A percentile compares a stretch with the other conserved stretches of the same genome.
These are phyloP conservation scores for Capitella teleta DNA, from an alignment of 1,140 invertebrate species.

Conservation along the genomic window DNA sequence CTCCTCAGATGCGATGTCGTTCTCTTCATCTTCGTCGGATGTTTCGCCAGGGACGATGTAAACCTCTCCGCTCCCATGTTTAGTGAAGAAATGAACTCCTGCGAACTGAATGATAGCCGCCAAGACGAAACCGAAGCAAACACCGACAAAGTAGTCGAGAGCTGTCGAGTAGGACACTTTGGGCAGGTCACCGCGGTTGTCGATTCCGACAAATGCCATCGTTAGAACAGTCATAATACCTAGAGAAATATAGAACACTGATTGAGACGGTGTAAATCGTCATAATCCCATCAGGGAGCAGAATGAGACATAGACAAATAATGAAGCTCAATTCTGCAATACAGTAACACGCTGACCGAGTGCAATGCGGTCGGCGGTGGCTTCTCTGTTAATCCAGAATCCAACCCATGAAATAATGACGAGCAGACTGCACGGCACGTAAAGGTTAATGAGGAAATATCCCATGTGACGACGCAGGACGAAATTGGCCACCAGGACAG, in stretches of 20 bases:
- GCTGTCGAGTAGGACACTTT: conserved; percentile 79
- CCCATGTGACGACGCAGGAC: conserved; percentile 35
- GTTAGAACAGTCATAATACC: conserved; percentile 78
- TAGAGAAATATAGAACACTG: conserved; percentile 39
- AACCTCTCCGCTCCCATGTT: conserved; percentile 69
- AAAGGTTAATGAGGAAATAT: conserved; percentile 41
- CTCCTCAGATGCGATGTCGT: not conserved
- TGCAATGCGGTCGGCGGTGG: conserved; percentile 75
- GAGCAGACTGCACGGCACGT: conserved; percentile 36
- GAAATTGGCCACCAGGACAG: conserved; percentile 29
- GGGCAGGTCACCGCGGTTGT: conserved; percentile 71
- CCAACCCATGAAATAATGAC: conserved; percentile 42
- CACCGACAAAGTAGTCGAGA: conserved; percentile 73
- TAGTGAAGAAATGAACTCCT: conserved; percentile 79
- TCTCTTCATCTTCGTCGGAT: conserved; percentile 5
- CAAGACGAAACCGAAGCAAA: conserved; percentile 76
- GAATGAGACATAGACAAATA: too few relatives aligned
- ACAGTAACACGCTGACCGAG: conserved; percentile 55
- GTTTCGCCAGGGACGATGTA: not conserved
- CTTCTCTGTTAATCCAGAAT: conserved; percentile 72
- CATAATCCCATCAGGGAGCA: too few relatives aligned
- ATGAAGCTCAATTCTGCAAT: too few relatives aligned
- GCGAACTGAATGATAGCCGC: conserved; percentile 69
- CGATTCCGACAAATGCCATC: conserved; percentile 76
- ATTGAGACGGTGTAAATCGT: too few relatives aligned